phyloP scores from a whole-genome alignment of 2,113 vertebrate species.

The Sylvia atricapilla region DNA sequence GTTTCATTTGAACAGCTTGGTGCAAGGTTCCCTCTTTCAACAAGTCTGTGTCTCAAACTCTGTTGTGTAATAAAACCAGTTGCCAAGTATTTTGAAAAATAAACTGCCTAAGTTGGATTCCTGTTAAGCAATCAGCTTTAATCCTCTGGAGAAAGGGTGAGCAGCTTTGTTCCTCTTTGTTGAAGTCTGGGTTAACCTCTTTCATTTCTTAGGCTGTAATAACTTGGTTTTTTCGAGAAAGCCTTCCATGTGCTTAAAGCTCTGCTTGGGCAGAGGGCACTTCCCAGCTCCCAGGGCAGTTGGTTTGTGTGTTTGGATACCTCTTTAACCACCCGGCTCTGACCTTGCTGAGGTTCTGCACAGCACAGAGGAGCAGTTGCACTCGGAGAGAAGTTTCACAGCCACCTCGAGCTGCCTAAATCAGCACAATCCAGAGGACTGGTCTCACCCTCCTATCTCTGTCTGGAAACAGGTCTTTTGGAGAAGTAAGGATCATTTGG shows the following conservation, averaged over 20 bases:
- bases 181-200: conserved; percentile 1
- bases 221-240: background rate
- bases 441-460: background rate
- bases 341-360: background rate
- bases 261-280: background rate
- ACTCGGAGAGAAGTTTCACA: background rate
- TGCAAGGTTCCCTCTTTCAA: conserved; percentile 57
- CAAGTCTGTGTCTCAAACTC: conserved; percentile 31
- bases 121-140: conserved; percentile 59
- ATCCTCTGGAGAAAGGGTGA: conserved; percentile 35
- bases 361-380: background rate
- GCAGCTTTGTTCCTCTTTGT: conserved; percentile 26
- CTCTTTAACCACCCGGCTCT: background rate
- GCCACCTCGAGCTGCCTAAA: background rate
- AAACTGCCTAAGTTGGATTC: conserved; percentile 50
- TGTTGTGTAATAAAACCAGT: conserved; percentile 33
- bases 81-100: conserved; percentile 60
- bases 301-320: background rate
- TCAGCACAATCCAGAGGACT: background rate
- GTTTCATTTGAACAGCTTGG: conserved; percentile 21
- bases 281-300: background rate
- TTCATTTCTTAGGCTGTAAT: background rate
- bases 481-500: background rate
- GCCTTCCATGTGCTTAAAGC: background rate
- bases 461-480: background rate